phyloP scores from a whole-genome alignment of 2,888 invertebrate species.

The Anthophora plumipes region DNA sequence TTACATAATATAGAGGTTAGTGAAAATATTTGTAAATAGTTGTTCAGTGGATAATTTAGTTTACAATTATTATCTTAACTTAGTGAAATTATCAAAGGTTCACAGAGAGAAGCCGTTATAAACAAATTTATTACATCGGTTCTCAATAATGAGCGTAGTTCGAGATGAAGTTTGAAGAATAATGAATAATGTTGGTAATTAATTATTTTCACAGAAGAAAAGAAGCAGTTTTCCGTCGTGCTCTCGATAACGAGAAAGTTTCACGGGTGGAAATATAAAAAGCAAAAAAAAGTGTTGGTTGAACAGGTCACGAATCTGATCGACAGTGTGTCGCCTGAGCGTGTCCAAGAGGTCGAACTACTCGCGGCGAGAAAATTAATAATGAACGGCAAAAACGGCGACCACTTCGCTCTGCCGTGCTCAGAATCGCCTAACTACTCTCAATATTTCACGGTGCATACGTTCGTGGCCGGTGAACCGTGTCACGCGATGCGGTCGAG shows the following conservation, averaged over 20 bases:
- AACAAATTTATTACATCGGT: too few relatives aligned
- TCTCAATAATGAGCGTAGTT: too few relatives aligned
- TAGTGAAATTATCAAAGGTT: too few relatives aligned
- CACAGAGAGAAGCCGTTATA: too few relatives aligned
- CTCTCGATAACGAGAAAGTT: slow-evolving; percentile 10
- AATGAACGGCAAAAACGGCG: slow-evolving; percentile 66
- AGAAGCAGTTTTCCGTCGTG: neutral
- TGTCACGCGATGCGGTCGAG: slow-evolving; percentile 77
- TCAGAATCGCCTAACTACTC: slow-evolving; percentile 70
- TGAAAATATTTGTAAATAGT: too few relatives aligned
- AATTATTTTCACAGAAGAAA: neutral
- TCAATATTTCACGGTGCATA: slow-evolving; percentile 75
- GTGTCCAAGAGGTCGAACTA: slow-evolving; percentile 41
- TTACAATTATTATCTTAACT: too few relatives aligned
- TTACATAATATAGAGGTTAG: too few relatives aligned
- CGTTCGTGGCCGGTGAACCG: slow-evolving; percentile 56
- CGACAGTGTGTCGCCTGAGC: slow-evolving; percentile 35
- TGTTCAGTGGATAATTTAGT: too few relatives aligned
- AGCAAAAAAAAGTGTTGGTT: slow-evolving; percentile 14
- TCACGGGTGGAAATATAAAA: neutral
- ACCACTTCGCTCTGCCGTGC: slow-evolving; percentile 68
- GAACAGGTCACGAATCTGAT: slow-evolving; percentile 19
- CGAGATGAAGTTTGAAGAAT: neutral
- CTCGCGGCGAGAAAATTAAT: slow-evolving; percentile 70
- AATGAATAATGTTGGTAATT: slow-evolving; percentile 8